Evolutionary conservation across 1,140 invertebrate species (phyloP).

Genomic region (Parapsyche elsis): DNA sequence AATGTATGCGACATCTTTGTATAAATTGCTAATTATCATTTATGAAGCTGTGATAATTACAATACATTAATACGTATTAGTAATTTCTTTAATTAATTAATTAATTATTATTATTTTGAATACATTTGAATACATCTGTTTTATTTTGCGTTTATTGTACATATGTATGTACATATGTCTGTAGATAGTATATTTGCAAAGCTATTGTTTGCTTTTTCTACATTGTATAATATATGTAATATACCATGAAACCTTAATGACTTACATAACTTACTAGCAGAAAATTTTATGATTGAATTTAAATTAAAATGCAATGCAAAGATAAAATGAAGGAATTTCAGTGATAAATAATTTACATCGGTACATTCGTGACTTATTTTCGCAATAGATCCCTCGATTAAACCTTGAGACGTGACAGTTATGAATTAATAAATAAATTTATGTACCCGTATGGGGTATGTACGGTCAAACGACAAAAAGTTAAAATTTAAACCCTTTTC

Average conservation of each 20-base stretch:
- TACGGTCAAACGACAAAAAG: no score
- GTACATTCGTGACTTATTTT: no score
- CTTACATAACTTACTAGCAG: no score
- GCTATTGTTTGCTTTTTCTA: neutral
- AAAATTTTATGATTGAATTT: neutral
- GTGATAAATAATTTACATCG: no score
- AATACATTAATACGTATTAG: neutral
- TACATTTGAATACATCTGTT: neutral
- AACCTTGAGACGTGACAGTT: no score
- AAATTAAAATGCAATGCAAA: neutral
- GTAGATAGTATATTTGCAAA: neutral
- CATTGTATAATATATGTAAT: no score
- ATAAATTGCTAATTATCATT: neutral
- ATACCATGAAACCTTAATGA: no score
- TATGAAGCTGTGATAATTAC: neutral
- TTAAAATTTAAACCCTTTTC: neutral
- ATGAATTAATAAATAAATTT: no score
- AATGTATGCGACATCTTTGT: neutral
- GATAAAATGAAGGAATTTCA: neutral
- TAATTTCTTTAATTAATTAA: neutral
- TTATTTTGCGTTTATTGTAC: neutral
- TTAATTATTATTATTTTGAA: neutral
- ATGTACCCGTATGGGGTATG: no score
- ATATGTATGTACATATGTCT: neutral
- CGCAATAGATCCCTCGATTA: no score